Conservation (phyloP, 2,113 vertebrate genomes). For the Urocynchramus pylzowi region DNA sequence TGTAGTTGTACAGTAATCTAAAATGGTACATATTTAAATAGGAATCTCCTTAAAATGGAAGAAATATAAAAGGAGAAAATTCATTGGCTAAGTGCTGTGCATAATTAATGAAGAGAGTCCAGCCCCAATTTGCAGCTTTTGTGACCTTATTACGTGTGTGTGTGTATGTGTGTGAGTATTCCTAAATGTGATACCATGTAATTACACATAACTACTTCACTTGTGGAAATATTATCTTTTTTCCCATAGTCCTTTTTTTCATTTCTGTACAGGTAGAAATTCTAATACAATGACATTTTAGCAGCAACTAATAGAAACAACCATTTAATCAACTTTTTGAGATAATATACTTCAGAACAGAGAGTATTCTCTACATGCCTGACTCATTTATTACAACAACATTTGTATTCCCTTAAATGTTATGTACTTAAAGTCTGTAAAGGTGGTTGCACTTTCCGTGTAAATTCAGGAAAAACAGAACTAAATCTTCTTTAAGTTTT, state of each 20-base stretch:
- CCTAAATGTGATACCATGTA: background rate
- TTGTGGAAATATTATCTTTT: background rate
- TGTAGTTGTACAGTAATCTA: background rate
- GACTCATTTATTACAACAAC: background rate
- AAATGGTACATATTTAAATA: background rate
- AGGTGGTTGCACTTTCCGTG: background rate
- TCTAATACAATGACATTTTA: background rate
- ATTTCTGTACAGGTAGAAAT: background rate
- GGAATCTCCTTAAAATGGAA: background rate
- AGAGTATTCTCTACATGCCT: background rate
- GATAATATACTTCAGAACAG: background rate
- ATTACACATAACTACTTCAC: background rate
- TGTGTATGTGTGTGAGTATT: too few species aligned
- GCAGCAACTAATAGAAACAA: background rate
- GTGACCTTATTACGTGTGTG: background rate
- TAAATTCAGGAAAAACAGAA: background rate
- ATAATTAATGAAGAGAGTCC: background rate
- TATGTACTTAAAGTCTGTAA: background rate
- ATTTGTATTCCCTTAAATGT: background rate
- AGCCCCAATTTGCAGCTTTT: background rate
- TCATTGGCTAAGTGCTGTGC: background rate
- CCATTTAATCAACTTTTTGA: slow-evolving; percentile 12
- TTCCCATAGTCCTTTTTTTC: background rate
- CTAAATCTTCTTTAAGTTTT: background rate
- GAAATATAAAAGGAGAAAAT: background rate